Percentiles rank a stretch among this genome's conserved stretches.
These are phyloP conservation scores for Turnix velox DNA, from an alignment of 2,113 vertebrate genomes.

Conservation along the genomic window DNA sequence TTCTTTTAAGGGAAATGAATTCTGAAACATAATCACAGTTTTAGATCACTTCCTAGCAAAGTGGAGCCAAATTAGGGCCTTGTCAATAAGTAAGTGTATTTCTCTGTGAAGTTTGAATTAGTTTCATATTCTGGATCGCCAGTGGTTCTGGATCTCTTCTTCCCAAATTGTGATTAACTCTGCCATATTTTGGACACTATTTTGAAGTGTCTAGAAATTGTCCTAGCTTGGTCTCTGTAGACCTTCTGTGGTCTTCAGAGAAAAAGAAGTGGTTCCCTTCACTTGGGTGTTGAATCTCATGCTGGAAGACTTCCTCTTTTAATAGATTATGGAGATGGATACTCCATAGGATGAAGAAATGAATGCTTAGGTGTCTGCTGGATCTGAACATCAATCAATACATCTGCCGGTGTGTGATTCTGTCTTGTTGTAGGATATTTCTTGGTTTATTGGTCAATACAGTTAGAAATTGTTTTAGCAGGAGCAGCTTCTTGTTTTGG, in stretches of 20 bases:
- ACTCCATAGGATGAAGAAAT: neutral
- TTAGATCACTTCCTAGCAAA: neutral
- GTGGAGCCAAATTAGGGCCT: neutral
- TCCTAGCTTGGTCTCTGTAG: neutral
- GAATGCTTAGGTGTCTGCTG: no score
- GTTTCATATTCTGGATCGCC: neutral
- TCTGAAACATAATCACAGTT: neutral
- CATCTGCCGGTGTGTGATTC: neutral
- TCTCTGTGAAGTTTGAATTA: neutral
- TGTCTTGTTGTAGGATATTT: neutral
- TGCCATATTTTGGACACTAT: neutral
- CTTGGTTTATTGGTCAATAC: neutral
- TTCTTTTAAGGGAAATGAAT: neutral
- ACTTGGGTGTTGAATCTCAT: neutral
- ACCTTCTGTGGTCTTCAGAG: neutral
- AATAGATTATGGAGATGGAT: neutral
- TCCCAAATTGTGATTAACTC: neutral
- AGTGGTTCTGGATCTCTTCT: neutral
- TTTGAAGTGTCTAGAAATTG: no score
- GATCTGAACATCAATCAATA: neutral
- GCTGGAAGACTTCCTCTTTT: neutral
- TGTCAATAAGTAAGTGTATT: neutral
- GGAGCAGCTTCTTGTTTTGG: neutral
- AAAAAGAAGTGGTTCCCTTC: neutral
- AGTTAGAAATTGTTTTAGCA: neutral